A percentile compares a stretch with the other conserved stretches of the same genome.
These are phyloP conservation scores for Trissolcus japonicus DNA, from an alignment of 2,888 invertebrate genomes.

Conservation along the genomic window DNA sequence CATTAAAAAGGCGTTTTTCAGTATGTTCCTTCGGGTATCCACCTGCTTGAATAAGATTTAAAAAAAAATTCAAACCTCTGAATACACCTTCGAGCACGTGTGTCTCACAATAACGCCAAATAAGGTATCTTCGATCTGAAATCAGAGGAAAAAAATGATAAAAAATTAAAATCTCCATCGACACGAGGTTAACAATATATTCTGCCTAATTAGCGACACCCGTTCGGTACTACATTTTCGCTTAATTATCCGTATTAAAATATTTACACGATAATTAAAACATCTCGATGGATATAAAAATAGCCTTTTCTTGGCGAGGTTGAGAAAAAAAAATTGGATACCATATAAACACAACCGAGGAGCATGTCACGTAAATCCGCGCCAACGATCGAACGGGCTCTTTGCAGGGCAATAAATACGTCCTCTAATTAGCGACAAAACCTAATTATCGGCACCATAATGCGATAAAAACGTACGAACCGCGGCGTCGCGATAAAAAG, in stretches of 20 bases:
- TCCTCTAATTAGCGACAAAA: slow-evolving; percentile 22
- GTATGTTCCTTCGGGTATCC: background rate
- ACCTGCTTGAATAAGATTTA: too few relatives aligned
- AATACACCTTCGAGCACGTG: too few relatives aligned
- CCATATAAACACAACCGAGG: slow-evolving; percentile 14
- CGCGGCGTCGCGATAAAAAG: slow-evolving; percentile 4
- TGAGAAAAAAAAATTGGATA: too few relatives aligned
- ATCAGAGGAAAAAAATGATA: too few relatives aligned
- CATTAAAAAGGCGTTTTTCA: slow-evolving; percentile 1
- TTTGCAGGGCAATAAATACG: slow-evolving; percentile 17
- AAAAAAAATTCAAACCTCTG: too few relatives aligned
- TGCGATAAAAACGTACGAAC: slow-evolving; percentile 8
- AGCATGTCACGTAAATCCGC: slow-evolving; percentile 8
- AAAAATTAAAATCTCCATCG: too few relatives aligned
- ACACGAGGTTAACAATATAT: too few relatives aligned
- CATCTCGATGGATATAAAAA: background rate
- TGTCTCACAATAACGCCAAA: background rate
- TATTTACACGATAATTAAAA: slow-evolving; percentile 35
- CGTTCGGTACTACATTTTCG: slow-evolving; percentile 6
- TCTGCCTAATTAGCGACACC: slow-evolving; percentile 35
- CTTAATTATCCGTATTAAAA: slow-evolving; percentile 30
- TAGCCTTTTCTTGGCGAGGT: background rate
- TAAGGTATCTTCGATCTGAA: background rate
- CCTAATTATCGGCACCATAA: slow-evolving; percentile 25
- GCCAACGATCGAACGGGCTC: background rate